These are phyloP conservation scores for Troides helena DNA, from an alignment of 2,888 invertebrate genomes.

Conservation along the genomic window DNA sequence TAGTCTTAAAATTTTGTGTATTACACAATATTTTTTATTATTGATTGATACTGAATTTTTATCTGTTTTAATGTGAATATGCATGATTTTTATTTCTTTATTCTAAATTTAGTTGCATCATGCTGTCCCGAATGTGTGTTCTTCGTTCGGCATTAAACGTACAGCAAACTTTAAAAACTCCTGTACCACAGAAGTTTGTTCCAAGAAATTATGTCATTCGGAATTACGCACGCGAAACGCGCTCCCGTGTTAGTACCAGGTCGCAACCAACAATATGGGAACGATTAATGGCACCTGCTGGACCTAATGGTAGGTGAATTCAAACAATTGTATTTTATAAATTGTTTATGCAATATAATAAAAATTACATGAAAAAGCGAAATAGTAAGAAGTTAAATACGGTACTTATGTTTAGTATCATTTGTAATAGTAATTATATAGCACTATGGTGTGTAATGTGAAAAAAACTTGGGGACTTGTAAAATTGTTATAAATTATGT, in stretches of 20 bases:
- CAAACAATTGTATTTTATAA: not conserved
- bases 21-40: not conserved
- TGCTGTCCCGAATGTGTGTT: conserved; percentile 76
- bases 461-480: too few species aligned
- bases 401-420: too few species aligned
- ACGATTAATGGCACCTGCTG: conserved; percentile 87
- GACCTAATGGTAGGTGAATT: conserved; percentile 81
- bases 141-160: conserved; percentile 59
- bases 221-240: conserved; percentile 78
- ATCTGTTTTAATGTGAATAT: not conserved
- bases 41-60: not conserved
- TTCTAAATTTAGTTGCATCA: conserved; percentile 46
- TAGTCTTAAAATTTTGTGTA: not conserved
- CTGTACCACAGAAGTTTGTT: conserved; percentile 67
- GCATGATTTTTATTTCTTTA: not conserved
- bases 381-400: too few species aligned
- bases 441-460: not conserved
- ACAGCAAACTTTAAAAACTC: conserved; percentile 60
- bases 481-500: too few species aligned
- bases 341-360: not conserved
- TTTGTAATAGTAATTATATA: too few species aligned
- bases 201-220: conserved; percentile 75
- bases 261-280: conserved; percentile 84
- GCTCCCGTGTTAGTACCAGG: conserved; percentile 59
- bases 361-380: not conserved